A percentile compares a stretch with the other conserved stretches of the same genome.
These are phyloP conservation scores for Leptocoma aspasia DNA, from an alignment of 2,113 vertebrate genomes.

Conservation along the genomic window DNA sequence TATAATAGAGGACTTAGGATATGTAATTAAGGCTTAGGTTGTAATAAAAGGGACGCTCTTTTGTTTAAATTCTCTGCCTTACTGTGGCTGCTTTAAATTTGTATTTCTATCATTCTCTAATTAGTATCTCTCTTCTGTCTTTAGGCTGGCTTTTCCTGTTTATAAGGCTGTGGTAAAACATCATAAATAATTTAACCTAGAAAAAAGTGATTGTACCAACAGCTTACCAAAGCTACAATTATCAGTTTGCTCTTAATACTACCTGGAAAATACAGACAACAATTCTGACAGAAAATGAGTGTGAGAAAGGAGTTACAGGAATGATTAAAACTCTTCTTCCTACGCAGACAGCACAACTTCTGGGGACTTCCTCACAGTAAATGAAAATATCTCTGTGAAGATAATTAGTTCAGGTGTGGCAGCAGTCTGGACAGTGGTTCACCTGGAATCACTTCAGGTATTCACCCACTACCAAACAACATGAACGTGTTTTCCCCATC, in stretches of 20 bases:
- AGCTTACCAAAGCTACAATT: neutral
- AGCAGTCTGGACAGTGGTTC: neutral
- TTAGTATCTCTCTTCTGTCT: conserved; percentile 47
- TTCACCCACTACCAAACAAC: neutral
- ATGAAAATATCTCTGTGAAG: neutral
- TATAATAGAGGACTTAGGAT: conserved; percentile 25
- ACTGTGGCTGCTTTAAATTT: conserved; percentile 35
- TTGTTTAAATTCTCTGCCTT: conserved; percentile 38
- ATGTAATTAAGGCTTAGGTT: conserved; percentile 43
- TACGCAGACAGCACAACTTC: neutral
- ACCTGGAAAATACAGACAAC: neutral
- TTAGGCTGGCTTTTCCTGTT: conserved; percentile 59
- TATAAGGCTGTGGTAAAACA: neutral
- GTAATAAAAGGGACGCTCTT: conserved; percentile 44
- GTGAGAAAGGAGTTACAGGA: neutral
- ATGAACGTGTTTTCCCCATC: neutral
- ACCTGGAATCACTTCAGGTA: neutral
- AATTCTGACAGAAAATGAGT: neutral
- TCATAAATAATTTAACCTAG: conserved; percentile 38
- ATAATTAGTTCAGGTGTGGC: conserved; percentile 32
- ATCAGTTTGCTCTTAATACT: neutral
- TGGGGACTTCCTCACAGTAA: neutral
- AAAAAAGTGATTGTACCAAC: neutral
- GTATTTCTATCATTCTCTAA: conserved; percentile 55
- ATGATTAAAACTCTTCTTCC: neutral